phyloP scores from a whole-genome alignment of 2,888 invertebrate genomes.

The Boloria euphrosyne region DNA sequence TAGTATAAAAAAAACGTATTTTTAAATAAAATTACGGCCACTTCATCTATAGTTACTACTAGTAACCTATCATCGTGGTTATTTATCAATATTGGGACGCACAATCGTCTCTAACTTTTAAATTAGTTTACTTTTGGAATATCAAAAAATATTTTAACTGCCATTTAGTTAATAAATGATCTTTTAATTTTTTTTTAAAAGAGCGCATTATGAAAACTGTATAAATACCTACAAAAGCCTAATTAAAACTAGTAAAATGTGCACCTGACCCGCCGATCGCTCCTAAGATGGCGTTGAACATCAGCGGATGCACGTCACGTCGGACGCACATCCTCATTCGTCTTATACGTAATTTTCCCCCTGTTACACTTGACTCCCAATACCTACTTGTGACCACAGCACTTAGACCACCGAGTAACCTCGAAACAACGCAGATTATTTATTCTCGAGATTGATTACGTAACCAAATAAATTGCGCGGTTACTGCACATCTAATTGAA shows the following conservation, averaged over 20 bases:
- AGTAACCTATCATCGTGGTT: too few relatives aligned
- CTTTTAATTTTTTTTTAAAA: background rate
- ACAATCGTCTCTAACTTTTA: too few relatives aligned
- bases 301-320: conserved; percentile 68
- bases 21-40: too few relatives aligned
- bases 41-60: too few relatives aligned
- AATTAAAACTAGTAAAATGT: conserved; percentile 31
- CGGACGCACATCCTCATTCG: conserved; percentile 71
- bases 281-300: conserved; percentile 58
- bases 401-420: conserved; percentile 51
- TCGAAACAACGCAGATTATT: conserved; percentile 62
- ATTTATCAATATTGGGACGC: too few relatives aligned
- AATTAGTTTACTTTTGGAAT: too few relatives aligned
- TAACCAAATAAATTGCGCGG: conserved; percentile 57
- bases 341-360: conserved; percentile 64
- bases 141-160: too few relatives aligned
- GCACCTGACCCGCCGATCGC: conserved; percentile 45
- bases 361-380: conserved; percentile 55
- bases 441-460: conserved; percentile 60
- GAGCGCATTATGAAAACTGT: conserved; percentile 2
- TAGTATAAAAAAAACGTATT: too few relatives aligned
- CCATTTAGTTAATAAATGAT: background rate
- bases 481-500: conserved; percentile 48
- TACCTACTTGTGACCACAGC: conserved; percentile 51
- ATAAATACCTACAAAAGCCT: conserved; percentile 21